A percentile compares a stretch with the other conserved stretches of the same genome.
These are phyloP conservation scores for Athene noctua DNA, from an alignment of 2,113 vertebrate species.

Conservation along the genomic window DNA sequence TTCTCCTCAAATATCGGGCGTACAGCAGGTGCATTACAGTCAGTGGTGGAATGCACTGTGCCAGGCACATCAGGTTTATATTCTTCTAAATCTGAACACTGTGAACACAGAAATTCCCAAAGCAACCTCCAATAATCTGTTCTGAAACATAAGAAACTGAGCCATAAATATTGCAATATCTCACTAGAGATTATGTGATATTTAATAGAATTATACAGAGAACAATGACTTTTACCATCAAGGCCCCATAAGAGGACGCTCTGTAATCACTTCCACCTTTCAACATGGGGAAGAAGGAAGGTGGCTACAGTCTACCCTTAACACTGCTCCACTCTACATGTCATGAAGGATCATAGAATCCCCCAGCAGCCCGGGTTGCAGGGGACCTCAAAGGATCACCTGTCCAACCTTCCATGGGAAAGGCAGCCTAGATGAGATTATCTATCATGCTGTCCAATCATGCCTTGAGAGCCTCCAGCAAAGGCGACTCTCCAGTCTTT, in stretches of 20 bases:
- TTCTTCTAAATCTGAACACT: not conserved
- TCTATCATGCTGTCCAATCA: not conserved
- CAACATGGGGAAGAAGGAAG: not conserved
- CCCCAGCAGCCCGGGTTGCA: rapidly evolving
- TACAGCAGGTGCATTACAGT: not conserved
- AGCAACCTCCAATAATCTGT: not conserved
- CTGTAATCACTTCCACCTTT: not conserved
- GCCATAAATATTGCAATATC: not conserved
- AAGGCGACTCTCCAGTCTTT: not conserved
- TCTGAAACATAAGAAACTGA: not conserved
- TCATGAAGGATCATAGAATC: not conserved
- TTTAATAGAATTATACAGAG: not conserved
- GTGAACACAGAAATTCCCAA: not conserved
- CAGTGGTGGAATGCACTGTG: not conserved
- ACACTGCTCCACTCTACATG: not conserved
- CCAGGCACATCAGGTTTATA: not conserved
- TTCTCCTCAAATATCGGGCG: not conserved
- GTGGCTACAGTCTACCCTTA: not conserved
- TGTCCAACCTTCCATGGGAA: not conserved
- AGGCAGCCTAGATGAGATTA: not conserved
- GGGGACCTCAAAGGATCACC: not conserved
- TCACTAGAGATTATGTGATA: not conserved
- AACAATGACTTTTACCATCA: not conserved
- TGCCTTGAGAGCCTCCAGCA: not conserved
- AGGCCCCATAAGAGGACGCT: not conserved